These are phyloP conservation scores for Stichopus horrens DNA, from an alignment of 53 echinoderm and acorn worm genomes.

Conservation along the genomic window DNA sequence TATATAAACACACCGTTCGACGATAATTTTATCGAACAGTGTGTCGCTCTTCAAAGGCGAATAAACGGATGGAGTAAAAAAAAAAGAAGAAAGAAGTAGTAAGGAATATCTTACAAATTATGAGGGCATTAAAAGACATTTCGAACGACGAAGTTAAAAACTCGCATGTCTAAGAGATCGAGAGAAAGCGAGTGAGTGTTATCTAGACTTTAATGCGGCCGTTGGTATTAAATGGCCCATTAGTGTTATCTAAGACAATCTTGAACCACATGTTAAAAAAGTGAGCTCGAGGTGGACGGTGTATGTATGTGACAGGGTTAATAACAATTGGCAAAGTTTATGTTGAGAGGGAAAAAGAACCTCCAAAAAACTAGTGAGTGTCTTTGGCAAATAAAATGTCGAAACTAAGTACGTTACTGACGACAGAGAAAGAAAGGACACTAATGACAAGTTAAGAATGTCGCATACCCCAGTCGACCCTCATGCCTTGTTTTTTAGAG, in stretches of 20 bases:
- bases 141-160: not conserved
- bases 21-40: constrained; percentile 35
- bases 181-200: constrained; percentile 4
- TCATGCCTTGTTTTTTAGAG: not conserved
- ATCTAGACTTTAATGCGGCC: constrained; percentile 33
- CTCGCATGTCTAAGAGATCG: constrained; percentile 1
- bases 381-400: constrained; percentile 36
- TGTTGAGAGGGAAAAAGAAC: not conserved
- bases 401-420: not conserved
- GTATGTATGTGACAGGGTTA: constrained; percentile 32
- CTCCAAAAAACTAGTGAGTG: not conserved
- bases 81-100: not conserved
- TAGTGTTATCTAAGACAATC: constrained; percentile 40
- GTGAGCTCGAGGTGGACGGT: not conserved
- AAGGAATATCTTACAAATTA: constrained; percentile 32
- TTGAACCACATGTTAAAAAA: constrained; percentile 34
- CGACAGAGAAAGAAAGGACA: not conserved
- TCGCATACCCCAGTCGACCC: constrained; percentile 20
- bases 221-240: constrained; percentile 43
- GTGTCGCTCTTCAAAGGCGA: constrained; percentile 12
- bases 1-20: constrained; percentile 26
- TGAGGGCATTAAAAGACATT: constrained; percentile 39
- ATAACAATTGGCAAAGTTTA: constrained; percentile 5
- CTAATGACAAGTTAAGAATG: not conserved
- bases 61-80: constrained; percentile 24